phyloP scores from a whole-genome alignment of 2,888 invertebrate genomes.

The Aphidius colemani region DNA sequence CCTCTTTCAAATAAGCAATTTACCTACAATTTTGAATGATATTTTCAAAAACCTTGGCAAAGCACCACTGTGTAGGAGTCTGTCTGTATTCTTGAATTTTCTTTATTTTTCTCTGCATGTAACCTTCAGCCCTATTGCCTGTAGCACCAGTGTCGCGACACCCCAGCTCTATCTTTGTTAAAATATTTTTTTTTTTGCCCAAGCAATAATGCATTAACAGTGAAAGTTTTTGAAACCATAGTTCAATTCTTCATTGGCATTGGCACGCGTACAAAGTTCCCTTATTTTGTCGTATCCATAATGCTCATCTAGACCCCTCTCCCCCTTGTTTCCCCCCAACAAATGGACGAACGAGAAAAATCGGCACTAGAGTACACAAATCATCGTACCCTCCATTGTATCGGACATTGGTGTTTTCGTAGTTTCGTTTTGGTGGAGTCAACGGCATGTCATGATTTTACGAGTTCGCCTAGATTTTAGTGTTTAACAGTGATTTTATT shows the following conservation, averaged over 20 bases:
- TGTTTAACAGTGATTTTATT: not conserved
- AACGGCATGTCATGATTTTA: not conserved
- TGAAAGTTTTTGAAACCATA: conserved; percentile 54
- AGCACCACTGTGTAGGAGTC: conserved; percentile 7
- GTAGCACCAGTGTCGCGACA: conserved; percentile 27
- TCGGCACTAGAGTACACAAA: conserved; percentile 51
- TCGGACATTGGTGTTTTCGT: conserved; percentile 27
- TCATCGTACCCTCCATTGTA: conserved; percentile 50
- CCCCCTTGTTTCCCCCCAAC: conserved; percentile 35
- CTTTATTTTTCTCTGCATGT: conserved; percentile 19
- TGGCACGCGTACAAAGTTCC: conserved; percentile 49
- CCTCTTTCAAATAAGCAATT: too few species aligned
- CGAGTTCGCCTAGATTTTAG: too few species aligned
- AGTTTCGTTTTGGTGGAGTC: conserved; percentile 23
- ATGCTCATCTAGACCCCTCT: conserved; percentile 14
- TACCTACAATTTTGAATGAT: too few species aligned
- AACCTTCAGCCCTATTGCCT: conserved; percentile 22
- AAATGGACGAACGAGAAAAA: conserved; percentile 39
- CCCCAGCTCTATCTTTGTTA: conserved; percentile 17
- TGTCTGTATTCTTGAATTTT: conserved; percentile 33
- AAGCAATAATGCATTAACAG: conserved; percentile 26
- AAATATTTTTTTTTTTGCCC: not conserved
- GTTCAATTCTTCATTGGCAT: conserved; percentile 30
- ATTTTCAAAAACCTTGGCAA: conserved; percentile 9
- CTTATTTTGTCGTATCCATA: conserved; percentile 16